These are phyloP conservation scores for Acleris sparsana DNA, from an alignment of 2,888 invertebrate species.

Conservation along the genomic window DNA sequence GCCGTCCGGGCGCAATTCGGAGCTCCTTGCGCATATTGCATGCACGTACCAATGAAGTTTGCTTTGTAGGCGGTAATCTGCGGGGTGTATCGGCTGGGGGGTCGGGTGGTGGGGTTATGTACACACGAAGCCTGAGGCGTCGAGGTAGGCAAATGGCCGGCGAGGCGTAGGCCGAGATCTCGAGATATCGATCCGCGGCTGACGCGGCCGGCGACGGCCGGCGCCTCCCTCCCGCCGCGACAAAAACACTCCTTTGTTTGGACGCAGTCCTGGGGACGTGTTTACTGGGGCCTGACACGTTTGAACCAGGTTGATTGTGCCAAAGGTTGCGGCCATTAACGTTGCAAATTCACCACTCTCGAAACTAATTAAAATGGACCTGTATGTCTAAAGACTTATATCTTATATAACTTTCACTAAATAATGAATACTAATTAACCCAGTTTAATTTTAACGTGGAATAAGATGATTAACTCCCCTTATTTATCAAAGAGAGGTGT, in stretches of 20 bases:
- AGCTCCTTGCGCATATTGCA: conserved; percentile 83
- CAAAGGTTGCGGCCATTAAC: conserved; percentile 19
- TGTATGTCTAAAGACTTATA: background rate
- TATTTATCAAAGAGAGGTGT: no score
- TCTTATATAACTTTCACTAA: background rate
- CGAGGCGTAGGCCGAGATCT: conserved; percentile 81
- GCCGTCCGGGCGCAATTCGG: conserved; percentile 73
- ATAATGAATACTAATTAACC: background rate
- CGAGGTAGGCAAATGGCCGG: conserved; percentile 84
- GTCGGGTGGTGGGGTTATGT: conserved; percentile 78
- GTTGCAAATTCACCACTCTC: conserved; percentile 3
- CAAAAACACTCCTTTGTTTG: conserved; percentile 82
- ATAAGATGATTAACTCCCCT: no score
- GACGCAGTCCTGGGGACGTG: conserved; percentile 46
- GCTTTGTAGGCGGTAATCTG: conserved; percentile 84
- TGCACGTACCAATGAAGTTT: conserved; percentile 84
- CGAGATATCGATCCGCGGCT: conserved; percentile 81
- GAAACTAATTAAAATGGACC: no score
- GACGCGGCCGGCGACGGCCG: conserved; percentile 71
- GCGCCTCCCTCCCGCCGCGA: conserved; percentile 68
- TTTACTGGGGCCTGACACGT: conserved; percentile 48
- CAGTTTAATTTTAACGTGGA: background rate
- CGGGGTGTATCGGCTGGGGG: conserved; percentile 74
- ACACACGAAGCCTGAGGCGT: conserved; percentile 81
- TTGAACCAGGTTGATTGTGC: conserved; percentile 38